Evolutionary conservation across 2,797 vertebrate genomes (phyloP), one percentile per base, ranked within the genome.

Genomic region (Sebastes glaucus): DNA sequence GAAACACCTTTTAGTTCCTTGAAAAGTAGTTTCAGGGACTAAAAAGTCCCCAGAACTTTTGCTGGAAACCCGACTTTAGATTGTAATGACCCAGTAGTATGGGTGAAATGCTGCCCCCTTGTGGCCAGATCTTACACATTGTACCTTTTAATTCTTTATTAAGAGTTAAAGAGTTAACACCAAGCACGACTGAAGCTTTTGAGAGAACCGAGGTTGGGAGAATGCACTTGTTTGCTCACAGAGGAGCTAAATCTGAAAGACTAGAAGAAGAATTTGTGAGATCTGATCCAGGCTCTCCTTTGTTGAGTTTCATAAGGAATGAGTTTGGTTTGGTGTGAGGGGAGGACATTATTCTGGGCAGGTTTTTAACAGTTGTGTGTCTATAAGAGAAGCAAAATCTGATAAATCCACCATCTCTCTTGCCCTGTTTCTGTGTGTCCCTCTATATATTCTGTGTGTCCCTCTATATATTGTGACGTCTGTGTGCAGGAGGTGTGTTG

Each of bases 401-500:
- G 91, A 92, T 77, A 46, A 85, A 82, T 81, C 68, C 64, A 56
- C 76, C 84, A 77, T 90, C 82, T 95, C 88, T 93, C 88, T 80
- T 93, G 77, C 87, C 87, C 80, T 85, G 87, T 90, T 81, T 90
- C 74, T 91, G 83, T 95, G 70, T 92, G 84, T 90, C 87, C 83
- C 74, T 91, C 87, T 89, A 63, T 87, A 87, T 84, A 87, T 84
- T 89, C 88, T 89, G 84, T 95, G 70, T 92, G 84, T 90, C 87
- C 83, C 74, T 91, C 87, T 89, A 63, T 87, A 61, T 94, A 91
- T 95, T 84, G 87, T 94, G 86, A 69, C 71, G 87, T 95, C 82
- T 91, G 89, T 95, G 86, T 93, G 89, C 90, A 96, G 96, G 94
- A 95, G 95, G 95, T 96, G 92, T 90, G 95, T 96, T 91, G 82